phyloP scores from a whole-genome alignment of 1,140 invertebrate species.

The Temnothorax curvispinosus region DNA sequence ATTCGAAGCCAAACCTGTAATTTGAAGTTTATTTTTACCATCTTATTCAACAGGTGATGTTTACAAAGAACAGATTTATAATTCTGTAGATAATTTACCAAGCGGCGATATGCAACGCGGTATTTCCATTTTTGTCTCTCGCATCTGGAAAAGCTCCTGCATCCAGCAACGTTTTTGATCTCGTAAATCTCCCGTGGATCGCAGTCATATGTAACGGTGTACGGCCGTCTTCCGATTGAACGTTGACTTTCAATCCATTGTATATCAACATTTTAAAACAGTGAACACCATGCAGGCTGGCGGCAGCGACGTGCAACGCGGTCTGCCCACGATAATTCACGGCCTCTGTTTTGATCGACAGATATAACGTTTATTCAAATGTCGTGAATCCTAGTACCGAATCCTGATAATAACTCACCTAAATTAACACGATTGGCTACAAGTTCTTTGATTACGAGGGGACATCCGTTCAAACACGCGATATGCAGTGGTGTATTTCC shows the following conservation, averaged over 20 bases:
- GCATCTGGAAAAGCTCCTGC: conserved; percentile 85
- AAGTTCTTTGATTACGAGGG: conserved; percentile 86
- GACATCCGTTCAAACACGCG: conserved; percentile 88
- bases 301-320: conserved; percentile 89
- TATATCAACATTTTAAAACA: conserved; percentile 87
- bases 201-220: conserved; percentile 90
- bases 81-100: conserved; percentile 73
- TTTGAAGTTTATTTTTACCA: neutral
- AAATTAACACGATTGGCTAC: conserved; percentile 64
- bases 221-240: conserved; percentile 87
- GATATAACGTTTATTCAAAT: conserved; percentile 1
- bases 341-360: conserved; percentile 73
- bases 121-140: conserved; percentile 86
- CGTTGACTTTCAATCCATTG: conserved; percentile 87
- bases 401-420: conserved; percentile 35
- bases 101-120: conserved; percentile 87
- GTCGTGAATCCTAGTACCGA: neutral
- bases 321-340: conserved; percentile 86
- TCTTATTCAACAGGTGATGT: neutral
- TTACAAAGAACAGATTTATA: neutral
- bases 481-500: conserved; percentile 89
- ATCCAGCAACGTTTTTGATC: conserved; percentile 88
- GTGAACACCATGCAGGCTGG: conserved; percentile 88
- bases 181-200: conserved; percentile 88
- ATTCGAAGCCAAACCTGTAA: conserved; percentile 84